Base-by-base conservation (phyloP, 2,888 invertebrate species). In the Trichogramma evanescens region DNA sequence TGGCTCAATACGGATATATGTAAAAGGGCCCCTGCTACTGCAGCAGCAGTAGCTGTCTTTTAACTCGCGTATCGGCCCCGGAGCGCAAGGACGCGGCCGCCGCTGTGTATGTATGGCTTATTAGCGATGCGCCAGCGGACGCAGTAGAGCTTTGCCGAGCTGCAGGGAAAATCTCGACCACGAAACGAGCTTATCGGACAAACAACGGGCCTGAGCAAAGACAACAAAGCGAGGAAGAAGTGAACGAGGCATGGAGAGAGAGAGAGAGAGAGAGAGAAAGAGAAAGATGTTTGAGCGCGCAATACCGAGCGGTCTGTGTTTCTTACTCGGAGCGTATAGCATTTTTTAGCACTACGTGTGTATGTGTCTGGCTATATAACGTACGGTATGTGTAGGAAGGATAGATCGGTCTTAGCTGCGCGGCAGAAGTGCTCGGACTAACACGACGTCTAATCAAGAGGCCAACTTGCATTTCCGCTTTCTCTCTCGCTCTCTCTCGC, bases 91-190 rank as follows among this genome's bases (percentile, higher is more conserved):
- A 41, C 13, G 50, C 5, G 53, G 10, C 8, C 48, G 13, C 9
- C 42, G 39, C 6, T 43, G 45, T 40, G 51, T 38, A 51, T 53
- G 50, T 13, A 44, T 56, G 49, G 54, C 64, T 67, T 68, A 69
- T 67, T 67, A 68, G 68, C 67, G 63, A 69, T 68, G 67, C 66
- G 58, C 63, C 45, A 66, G 62, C 54, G 26, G 26, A 26, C 26
- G 26, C 26, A 26, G 26, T 26, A 26, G 26, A 26, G 26, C 26
- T 26, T 26, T 26, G 26, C 26, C 26, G 26, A 26, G 26, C 26
- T 26, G 26, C 26, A 26, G 26, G 26, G 26, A 26, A 26, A 26
- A 26, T 26, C 26, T 26, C 26, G 26, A 26, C 26, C 61, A 65
- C 56, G 61, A 65, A 54, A 62, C 65, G 60, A 63, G 63, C 61